Percentiles rank a stretch among this genome's conserved stretches.
phyloP scores from a whole-genome alignment of 1,140 invertebrate genomes.

The Aphis gossypii region DNA sequence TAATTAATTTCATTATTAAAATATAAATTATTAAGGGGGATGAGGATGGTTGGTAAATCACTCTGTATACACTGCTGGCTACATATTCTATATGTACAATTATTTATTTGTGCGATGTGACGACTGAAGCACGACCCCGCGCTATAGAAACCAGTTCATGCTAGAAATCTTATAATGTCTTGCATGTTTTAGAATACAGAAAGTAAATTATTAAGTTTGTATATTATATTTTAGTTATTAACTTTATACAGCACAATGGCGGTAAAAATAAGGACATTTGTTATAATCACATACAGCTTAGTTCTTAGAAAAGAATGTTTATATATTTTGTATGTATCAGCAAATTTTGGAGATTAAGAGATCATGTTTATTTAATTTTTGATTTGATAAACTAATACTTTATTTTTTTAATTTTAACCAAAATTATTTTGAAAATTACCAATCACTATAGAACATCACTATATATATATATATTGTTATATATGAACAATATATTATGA shows the following conservation, averaged over 20 bases:
- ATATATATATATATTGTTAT: too few species aligned
- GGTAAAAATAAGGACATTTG: too few species aligned
- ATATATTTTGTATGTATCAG: neutral
- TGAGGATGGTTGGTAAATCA: too few species aligned
- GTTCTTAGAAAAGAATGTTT: too few species aligned
- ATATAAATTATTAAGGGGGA: too few species aligned
- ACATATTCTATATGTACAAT: neutral
- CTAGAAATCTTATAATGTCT: neutral
- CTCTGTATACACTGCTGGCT: neutral
- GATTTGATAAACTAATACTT: neutral
- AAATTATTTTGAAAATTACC: too few species aligned
- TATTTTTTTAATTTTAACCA: too few species aligned
- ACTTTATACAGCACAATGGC: neutral
- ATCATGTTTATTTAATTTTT: neutral
- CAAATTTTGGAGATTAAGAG: neutral
- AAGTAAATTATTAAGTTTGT: neutral
- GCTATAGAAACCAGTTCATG: neutral
- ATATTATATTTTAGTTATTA: neutral
- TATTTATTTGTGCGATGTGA: neutral
- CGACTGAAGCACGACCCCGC: neutral
- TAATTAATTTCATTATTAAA: too few species aligned
- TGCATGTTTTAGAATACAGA: too few species aligned
- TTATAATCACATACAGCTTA: too few species aligned
- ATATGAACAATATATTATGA: too few species aligned
- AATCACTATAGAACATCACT: too few species aligned